These are phyloP conservation scores for Pomacea canaliculata DNA, from an alignment of 2,888 invertebrate genomes.

Conservation along the genomic window DNA sequence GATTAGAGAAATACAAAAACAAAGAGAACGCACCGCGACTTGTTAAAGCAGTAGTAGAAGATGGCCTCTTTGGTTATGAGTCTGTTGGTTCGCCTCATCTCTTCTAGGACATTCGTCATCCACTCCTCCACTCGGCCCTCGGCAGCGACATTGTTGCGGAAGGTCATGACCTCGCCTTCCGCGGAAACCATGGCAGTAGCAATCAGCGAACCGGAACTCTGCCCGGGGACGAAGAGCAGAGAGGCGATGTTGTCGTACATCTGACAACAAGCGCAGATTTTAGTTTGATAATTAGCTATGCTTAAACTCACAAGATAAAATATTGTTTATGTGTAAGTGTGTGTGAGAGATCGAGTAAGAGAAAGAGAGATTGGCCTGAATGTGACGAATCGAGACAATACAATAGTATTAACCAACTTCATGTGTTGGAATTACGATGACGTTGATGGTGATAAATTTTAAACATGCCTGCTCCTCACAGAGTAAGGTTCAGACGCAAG, in stretches of 20 bases:
- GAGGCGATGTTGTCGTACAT: slow-evolving; percentile 92
- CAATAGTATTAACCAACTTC: too few species aligned
- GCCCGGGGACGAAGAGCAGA: slow-evolving; percentile 78
- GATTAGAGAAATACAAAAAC: background rate
- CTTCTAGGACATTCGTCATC: slow-evolving; percentile 86
- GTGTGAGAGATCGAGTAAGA: too few species aligned
- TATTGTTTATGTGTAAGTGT: too few species aligned
- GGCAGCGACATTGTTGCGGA: slow-evolving; percentile 78
- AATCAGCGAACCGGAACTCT: slow-evolving; percentile 76
- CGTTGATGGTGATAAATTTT: too few species aligned
- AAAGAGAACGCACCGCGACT: slow-evolving; percentile 26
- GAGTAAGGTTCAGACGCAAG: too few species aligned
- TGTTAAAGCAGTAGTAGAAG: slow-evolving; percentile 37
- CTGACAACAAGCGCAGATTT: slow-evolving; percentile 65
- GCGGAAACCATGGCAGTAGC: slow-evolving; percentile 87
- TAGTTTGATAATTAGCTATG: too few species aligned
- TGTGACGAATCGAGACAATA: too few species aligned
- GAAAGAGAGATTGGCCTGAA: too few species aligned
- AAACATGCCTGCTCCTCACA: too few species aligned
- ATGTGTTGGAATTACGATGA: too few species aligned
- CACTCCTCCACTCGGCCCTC: slow-evolving; percentile 89
- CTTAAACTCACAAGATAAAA: too few species aligned
- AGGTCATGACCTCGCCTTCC: slow-evolving; percentile 88
- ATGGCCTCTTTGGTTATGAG: slow-evolving; percentile 87
- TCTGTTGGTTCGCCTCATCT: slow-evolving; percentile 86